A percentile compares a stretch with the other conserved stretches of the same genome.
phyloP scores from a whole-genome alignment of 1,140 invertebrate genomes.

The Lucilia cuprina region DNA sequence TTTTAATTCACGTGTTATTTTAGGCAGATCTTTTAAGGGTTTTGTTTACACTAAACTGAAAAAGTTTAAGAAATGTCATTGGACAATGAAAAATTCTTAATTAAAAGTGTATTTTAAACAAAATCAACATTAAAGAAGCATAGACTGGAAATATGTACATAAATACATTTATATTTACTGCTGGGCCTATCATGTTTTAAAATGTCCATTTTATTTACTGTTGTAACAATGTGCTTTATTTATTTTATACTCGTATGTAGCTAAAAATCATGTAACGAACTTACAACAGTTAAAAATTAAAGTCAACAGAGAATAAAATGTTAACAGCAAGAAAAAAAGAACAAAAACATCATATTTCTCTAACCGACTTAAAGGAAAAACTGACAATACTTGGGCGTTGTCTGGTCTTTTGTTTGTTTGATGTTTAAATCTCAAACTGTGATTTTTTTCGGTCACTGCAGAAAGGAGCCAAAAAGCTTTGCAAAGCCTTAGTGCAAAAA shows the following conservation, averaged over 20 bases:
- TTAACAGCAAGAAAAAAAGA: not conserved
- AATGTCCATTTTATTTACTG: not conserved
- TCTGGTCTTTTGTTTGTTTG: conserved; percentile 15
- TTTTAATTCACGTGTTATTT: no score
- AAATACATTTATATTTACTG: no score
- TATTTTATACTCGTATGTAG: not conserved
- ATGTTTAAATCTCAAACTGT: not conserved
- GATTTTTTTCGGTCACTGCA: not conserved
- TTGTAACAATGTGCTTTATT: not conserved
- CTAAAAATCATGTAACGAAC: not conserved
- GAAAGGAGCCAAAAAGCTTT: not conserved
- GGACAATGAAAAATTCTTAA: conserved; percentile 19
- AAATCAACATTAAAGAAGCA: not conserved
- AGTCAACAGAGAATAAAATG: not conserved
- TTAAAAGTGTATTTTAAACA: not conserved
- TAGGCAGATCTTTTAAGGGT: not conserved
- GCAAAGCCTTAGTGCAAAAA: not conserved
- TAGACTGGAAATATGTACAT: not conserved
- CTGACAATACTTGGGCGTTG: not conserved
- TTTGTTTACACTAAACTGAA: not conserved
- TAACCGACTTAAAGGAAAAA: not conserved
- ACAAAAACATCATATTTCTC: not conserved
- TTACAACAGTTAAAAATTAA: not conserved
- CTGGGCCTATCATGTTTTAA: not conserved
- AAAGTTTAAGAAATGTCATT: conserved; percentile 6